Base-by-base conservation (phyloP, 2,797 vertebrate genomes). In the Jordanella pulchra region DNA sequence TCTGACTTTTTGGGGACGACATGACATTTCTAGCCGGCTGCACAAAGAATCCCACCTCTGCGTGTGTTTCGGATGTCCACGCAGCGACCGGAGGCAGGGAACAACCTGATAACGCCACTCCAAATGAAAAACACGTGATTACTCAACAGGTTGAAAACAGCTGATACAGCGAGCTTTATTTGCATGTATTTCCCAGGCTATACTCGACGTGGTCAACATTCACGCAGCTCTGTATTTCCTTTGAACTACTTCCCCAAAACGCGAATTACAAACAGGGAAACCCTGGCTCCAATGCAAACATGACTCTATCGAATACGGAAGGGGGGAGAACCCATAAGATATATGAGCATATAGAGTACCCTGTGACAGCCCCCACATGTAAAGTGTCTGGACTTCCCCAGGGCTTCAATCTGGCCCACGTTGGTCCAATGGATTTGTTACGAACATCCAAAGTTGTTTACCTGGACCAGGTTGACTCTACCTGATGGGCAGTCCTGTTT, bases 351-450 rank as follows among this genome's bases (percentile, higher is more conserved):
- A 83, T 67, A 54, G 47, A 54, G 30, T 51, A 72, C 30, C 28
- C 50, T 68, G 75, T 85, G 77, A 74, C 81, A 64, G 60, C 77
- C 80, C 72, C 53, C 42, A 66, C 69, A 72, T 85, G 93, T 92
- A 90, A 94, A 93, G 90, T 42, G 75, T 65, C 58, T 81, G 92
- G 91, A 92, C 48, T 94, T 93, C 83, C 94, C 93, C 83, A n/a
- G 56, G 27, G 66, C 61, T 75, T 12, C 42, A 53, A 77, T 69
- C 69, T 11, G 67, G 17, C 45, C 67, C 69, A 65, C n/a, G 58
- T 78, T 74, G 68, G 15, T 73, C 74, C 65, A 70, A 9, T 39
- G 35, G n/a, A 27, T 44, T 55, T 12, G 28, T 3, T 35, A 10
- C 2, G n/a, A 54, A 45, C 14, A 9, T 54, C 25, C 25, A 18